These are phyloP conservation scores for Umimayanthus chanpuru DNA, from an alignment of 92 coral and sea anemone genomes.

Conservation along the genomic window DNA sequence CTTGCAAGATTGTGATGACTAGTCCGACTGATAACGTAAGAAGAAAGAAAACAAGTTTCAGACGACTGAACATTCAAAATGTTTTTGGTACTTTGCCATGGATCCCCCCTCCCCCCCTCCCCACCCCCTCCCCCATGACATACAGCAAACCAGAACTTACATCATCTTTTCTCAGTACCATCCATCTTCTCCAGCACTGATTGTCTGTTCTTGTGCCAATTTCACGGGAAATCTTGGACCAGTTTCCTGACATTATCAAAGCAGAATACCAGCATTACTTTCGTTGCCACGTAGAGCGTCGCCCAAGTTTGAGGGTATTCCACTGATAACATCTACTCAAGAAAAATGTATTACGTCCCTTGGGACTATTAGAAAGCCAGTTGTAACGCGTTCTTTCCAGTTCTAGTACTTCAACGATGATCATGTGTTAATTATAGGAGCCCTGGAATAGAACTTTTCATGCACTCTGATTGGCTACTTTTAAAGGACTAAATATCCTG, in stretches of 20 bases:
- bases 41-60: neutral
- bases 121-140: too few species aligned
- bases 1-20: neutral
- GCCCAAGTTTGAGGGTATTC: neutral
- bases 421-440: too few species aligned
- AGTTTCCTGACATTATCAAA: slow-evolving; percentile 60
- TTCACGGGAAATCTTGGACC: slow-evolving; percentile 88
- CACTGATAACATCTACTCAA: neutral
- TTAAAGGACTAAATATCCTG: too few species aligned
- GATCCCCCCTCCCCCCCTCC: too few species aligned
- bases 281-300: neutral
- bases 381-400: too few species aligned
- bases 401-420: too few species aligned
- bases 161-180: slow-evolving; percentile 68
- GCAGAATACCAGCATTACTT: neutral
- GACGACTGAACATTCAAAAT: neutral
- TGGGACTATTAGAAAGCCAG: too few species aligned
- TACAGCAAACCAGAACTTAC: slow-evolving; percentile 43
- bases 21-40: neutral
- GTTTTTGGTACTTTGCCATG: neutral
- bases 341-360: too few species aligned
- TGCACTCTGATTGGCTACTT: too few species aligned
- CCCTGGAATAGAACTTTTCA: too few species aligned
- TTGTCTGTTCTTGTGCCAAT: slow-evolving; percentile 86
- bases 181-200: slow-evolving; percentile 96